Evolutionary conservation across 2,797 vertebrate genomes (phyloP), one percentile per base, ranked within the genome.

Genomic region (Picus viridis): DNA sequence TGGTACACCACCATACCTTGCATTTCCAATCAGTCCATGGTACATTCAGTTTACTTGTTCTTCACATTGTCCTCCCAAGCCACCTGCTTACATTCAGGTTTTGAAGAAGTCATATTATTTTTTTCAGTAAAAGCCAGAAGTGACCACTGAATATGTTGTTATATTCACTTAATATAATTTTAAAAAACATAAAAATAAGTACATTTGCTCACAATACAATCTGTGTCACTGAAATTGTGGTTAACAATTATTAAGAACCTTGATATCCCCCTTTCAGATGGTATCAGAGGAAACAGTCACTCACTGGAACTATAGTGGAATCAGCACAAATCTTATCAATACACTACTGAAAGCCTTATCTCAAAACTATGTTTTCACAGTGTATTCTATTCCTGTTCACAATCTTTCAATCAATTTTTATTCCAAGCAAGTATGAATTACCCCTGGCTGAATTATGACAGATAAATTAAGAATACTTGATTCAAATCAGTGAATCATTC

Each of bases 381-480:
- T 45, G 61, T 54, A 76, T 61, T 86, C 39, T 79, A 22, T 34
- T 84, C 14, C 64, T 93, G 30, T 79, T 94, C 84, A 45, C 53
- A 16, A 29, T 61, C 7, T 4, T 92, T 90, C 88, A 88, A 67
- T 80, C 76, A 89, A 78, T 64, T 93, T 86, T 43, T 88, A 7
- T 73, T 90, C 63, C 77, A 86, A 86, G 54, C 10, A 92, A 88
- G 27, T 82, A 36, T 93, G 64, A 88, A 91, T 93, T 86, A 91
- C 49, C 94, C 22, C 61, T 90, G 86, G 24, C 17, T 92, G 65
- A 84, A 83, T 88, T 92, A 88, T 47, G 49, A 86, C 79, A 68
- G 30, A 79, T 76, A 94, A 90, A 94, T 95, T 92, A 90, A 36
- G 45, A 91, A 82, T 80, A 76, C 30, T 90, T 82, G 65, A 86